These are phyloP conservation scores for Netelia virgata DNA, from an alignment of 2,888 invertebrate species.

Conservation along the genomic window DNA sequence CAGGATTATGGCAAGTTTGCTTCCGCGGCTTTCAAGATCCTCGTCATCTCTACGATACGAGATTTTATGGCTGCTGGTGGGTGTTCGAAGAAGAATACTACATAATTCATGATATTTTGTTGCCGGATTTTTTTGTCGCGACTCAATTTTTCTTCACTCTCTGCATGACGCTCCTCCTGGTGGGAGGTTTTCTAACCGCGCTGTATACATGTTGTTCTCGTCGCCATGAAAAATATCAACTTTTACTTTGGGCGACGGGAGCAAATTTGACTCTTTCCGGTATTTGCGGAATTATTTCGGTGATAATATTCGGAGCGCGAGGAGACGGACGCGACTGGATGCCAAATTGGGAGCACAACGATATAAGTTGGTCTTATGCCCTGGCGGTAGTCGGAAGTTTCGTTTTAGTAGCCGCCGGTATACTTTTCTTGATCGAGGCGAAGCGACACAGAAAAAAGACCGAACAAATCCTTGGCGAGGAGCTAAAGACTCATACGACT, in stretches of 20 bases:
- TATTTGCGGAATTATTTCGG: conserved; percentile 93
- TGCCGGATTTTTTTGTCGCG: conserved; percentile 96
- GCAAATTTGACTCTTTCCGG: conserved; percentile 90
- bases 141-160: conserved; percentile 98
- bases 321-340: conserved; percentile 98
- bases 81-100: conserved; percentile 98
- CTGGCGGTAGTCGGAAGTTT: conserved; percentile 93
- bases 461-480: conserved; percentile 90
- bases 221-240: conserved; percentile 91
- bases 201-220: conserved; percentile 91
- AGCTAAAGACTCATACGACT: conserved; percentile 90
- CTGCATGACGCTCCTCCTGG: conserved; percentile 92
- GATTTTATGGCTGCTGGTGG: conserved; percentile 97
- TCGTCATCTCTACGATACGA: conserved; percentile 93
- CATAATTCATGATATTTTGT: conserved; percentile 95
- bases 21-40: conserved; percentile 95
- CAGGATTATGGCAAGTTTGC: conserved; percentile 98
- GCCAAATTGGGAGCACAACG: conserved; percentile 98
- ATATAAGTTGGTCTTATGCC: conserved; percentile 97
- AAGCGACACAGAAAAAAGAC: conserved; percentile 91
- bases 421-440: conserved; percentile 93
- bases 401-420: conserved; percentile 90
- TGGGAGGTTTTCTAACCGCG: conserved; percentile 91
- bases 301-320: conserved; percentile 94
- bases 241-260: conserved; percentile 91